Percentiles rank a stretch among this genome's conserved stretches.
phyloP scores from a whole-genome alignment of 2,888 invertebrate genomes.

The Parapristionchus giblindavisi region DNA sequence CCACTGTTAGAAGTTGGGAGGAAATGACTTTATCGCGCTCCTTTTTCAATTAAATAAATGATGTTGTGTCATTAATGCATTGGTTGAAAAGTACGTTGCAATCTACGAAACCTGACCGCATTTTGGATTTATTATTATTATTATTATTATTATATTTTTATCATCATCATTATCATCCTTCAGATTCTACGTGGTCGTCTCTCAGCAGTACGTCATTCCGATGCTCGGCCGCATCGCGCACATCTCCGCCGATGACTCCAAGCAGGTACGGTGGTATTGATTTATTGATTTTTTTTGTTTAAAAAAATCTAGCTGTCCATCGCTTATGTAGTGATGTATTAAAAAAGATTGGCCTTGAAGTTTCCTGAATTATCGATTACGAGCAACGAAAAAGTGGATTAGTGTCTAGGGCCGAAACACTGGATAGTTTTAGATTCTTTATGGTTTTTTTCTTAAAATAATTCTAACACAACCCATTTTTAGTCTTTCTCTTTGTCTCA shows the following conservation, averaged over 20 bases:
- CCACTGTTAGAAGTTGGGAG: no score
- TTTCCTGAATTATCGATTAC: no score
- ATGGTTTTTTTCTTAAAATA: no score
- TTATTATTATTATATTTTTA: neutral
- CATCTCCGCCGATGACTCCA: conserved; percentile 64
- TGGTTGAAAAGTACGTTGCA: neutral
- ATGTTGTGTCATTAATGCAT: no score
- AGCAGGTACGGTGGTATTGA: conserved; percentile 49
- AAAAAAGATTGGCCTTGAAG: no score
- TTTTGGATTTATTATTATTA: neutral
- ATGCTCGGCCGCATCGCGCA: conserved; percentile 66
- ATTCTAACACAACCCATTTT: no score
- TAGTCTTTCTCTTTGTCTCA: neutral
- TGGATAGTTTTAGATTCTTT: no score
- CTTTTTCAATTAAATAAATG: no score
- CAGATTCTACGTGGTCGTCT: conserved; percentile 41
- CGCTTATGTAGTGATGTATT: no score
- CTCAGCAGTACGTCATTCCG: conserved; percentile 62
- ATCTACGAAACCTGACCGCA: neutral
- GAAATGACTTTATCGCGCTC: no score
- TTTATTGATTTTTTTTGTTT: neutral
- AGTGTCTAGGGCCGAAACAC: no score
- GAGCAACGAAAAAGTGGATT: no score
- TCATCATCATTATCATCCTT: neutral
- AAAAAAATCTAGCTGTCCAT: neutral